These are phyloP conservation scores for human (Homo sapiens) DNA, from an alignment of 2,113 vertebrate genomes.

Conservation along the genomic window DNA sequence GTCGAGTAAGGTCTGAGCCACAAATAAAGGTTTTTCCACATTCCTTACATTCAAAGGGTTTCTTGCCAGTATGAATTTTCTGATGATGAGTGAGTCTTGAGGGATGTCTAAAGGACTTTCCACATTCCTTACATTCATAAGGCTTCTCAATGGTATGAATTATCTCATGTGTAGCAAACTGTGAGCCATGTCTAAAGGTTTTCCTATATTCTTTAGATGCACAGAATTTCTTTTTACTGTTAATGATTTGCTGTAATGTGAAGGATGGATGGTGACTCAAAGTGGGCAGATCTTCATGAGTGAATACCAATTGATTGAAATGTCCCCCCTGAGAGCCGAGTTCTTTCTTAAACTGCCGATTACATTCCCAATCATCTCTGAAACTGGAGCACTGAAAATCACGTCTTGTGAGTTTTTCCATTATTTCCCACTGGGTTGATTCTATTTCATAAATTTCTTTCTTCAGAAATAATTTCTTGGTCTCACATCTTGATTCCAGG, in stretches of 20 bases:
- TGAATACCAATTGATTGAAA: slow-evolving; percentile 46
- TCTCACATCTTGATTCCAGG: slow-evolving; percentile 60
- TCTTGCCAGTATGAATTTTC: slow-evolving; percentile 80
- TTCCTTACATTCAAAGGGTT: slow-evolving; percentile 78
- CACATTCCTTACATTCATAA: slow-evolving; percentile 75
- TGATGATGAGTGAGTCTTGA: slow-evolving; percentile 78
- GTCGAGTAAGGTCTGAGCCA: slow-evolving; percentile 73
- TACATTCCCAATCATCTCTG: slow-evolving; percentile 51
- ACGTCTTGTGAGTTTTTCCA: slow-evolving; percentile 63
- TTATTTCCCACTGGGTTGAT: slow-evolving; percentile 57
- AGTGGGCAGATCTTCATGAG: slow-evolving; percentile 24
- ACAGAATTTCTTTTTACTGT: slow-evolving; percentile 64
- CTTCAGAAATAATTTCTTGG: slow-evolving; percentile 63
- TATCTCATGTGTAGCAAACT: slow-evolving; percentile 48
- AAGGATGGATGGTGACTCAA: slow-evolving; percentile 57
- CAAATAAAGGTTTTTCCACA: slow-evolving; percentile 80
- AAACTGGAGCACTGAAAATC: not conserved
- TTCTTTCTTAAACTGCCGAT: slow-evolving; percentile 56
- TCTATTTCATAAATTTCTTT: slow-evolving; percentile 68
- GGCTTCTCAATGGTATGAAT: slow-evolving; percentile 60
- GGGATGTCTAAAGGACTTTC: slow-evolving; percentile 70
- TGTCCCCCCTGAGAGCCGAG: slow-evolving; percentile 32
- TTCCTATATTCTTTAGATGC: slow-evolving; percentile 50
- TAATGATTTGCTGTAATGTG: slow-evolving; percentile 58
- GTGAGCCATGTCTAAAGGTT: slow-evolving; percentile 47